Percentiles rank a stretch among this genome's conserved stretches.
phyloP scores from a whole-genome alignment of 2,888 invertebrate species.

The Drosophila mercatorum region DNA sequence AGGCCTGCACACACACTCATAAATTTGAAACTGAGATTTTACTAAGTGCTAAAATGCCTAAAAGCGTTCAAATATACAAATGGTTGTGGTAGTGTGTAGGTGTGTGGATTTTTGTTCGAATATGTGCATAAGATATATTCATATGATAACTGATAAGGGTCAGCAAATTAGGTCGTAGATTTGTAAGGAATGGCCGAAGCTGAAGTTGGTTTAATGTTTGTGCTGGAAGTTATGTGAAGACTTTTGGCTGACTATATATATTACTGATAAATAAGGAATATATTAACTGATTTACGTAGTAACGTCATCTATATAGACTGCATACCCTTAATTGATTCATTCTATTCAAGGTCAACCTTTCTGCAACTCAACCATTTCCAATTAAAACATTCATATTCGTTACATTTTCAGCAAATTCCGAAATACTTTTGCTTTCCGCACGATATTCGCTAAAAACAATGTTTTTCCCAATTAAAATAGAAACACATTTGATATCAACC shows the following conservation, averaged over 20 bases:
- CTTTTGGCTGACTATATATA: background rate
- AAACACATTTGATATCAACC: slow-evolving; percentile 1
- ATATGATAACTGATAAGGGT: slow-evolving; percentile 1
- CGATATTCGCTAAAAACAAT: background rate
- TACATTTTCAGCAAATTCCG: slow-evolving; percentile 3
- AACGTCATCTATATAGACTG: too few species aligned
- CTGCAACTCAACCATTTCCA: background rate
- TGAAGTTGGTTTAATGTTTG: background rate
- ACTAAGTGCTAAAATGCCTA: slow-evolving; percentile 55
- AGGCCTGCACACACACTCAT: background rate
- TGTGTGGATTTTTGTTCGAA: background rate
- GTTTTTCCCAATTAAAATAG: background rate
- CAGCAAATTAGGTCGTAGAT: slow-evolving; percentile 29
- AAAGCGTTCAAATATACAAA: slow-evolving; percentile 35
- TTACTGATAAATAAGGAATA: background rate
- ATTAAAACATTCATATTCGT: background rate
- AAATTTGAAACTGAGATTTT: slow-evolving; percentile 53
- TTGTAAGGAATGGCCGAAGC: background rate
- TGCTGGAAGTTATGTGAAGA: background rate
- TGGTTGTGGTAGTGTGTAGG: slow-evolving; percentile 11
- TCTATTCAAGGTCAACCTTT: too few species aligned
- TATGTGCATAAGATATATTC: background rate
- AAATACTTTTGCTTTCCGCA: slow-evolving; percentile 4
- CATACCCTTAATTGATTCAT: too few species aligned
- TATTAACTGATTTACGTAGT: too few species aligned